Evolutionary conservation across 1,140 invertebrate genomes (phyloP), one percentile per base, ranked within the genome.

Genomic region (Helicoverpa zea): DNA sequence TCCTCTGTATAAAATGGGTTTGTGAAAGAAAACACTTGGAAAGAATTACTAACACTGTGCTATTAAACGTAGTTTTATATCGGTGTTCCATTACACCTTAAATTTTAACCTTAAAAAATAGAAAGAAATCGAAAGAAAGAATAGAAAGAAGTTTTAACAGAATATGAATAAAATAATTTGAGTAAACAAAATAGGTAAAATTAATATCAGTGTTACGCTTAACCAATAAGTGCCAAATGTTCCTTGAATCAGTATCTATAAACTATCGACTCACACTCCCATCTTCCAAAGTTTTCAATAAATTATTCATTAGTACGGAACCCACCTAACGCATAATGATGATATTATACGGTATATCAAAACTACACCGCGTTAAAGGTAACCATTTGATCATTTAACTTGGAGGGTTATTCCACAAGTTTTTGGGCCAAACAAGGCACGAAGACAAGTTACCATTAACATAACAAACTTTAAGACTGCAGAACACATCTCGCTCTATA

Each of bases 401-500:
- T 66, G 5, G 30, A 66, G 11, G 63, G 35, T 47, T 66, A 66
- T 64, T 43, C n/a, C 63, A 18, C 43, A 66, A 66, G 63, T 66
- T 66, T 68, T 49, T 16, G 47, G 47, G 11, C 47, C 66, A 51
- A 43, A 35, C 18, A 43, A 43, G 35, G 35, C 35, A 43, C 35
- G 13, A 64, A 66, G n/a, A 43, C 35, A 66, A 66, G 35, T 66
- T 7, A 29, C 43, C 51, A 16, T 54, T 72, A 56, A 12, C 14
- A 72, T 70, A 29, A 70, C 66, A 52, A 66, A 66, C 63, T 66
- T 56, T 18, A 49, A 29, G 43, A 56, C 35, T 54, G 68, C 68
- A 72, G 51, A 35, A 54, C 56, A 72, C 68, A 47, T 47, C 23
- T 56, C 14, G 35, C 49, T 10, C 4, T 72, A 66, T 66, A 72